A percentile compares a stretch with the other conserved stretches of the same genome.
phyloP scores from a whole-genome alignment of 2,888 invertebrate genomes.

The Nomada flava region DNA sequence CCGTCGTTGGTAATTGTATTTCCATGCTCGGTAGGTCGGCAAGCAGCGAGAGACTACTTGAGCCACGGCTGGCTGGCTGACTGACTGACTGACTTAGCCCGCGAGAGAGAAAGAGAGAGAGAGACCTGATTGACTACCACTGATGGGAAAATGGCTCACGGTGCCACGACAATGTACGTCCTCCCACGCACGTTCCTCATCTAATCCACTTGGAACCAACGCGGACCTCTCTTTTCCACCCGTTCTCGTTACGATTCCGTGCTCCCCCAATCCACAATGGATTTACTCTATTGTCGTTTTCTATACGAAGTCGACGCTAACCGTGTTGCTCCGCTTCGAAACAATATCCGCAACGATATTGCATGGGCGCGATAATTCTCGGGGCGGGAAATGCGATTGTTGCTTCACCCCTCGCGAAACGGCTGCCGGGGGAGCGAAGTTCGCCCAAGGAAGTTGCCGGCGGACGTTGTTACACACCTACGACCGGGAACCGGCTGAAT shows the following conservation, averaged over 20 bases:
- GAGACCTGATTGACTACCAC: conserved; percentile 69
- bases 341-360: conserved; percentile 84
- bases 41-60: conserved; percentile 63
- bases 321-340: conserved; percentile 73
- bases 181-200: conserved; percentile 31
- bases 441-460: conserved; percentile 66
- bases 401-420: conserved; percentile 70
- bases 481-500: conserved; percentile 51
- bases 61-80: conserved; percentile 58
- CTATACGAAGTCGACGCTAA: conserved; percentile 25
- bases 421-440: conserved; percentile 58
- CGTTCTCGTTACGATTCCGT: background rate
- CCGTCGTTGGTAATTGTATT: conserved; percentile 82
- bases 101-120: background rate
- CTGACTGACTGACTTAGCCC: conserved; percentile 65
- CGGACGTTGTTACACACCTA: conserved; percentile 68
- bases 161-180: conserved; percentile 63
- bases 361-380: conserved; percentile 81
- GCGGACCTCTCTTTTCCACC: conserved; percentile 15
- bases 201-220: conserved; percentile 14
- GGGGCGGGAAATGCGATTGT: conserved; percentile 82
- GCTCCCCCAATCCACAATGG: background rate
- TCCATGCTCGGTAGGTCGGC: conserved; percentile 78
- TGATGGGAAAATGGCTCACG: conserved; percentile 63
- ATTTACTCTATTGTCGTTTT: conserved; percentile 67